Evolutionary conservation across 1,140 invertebrate species (phyloP).

Genomic region (Drosophila azteca): DNA sequence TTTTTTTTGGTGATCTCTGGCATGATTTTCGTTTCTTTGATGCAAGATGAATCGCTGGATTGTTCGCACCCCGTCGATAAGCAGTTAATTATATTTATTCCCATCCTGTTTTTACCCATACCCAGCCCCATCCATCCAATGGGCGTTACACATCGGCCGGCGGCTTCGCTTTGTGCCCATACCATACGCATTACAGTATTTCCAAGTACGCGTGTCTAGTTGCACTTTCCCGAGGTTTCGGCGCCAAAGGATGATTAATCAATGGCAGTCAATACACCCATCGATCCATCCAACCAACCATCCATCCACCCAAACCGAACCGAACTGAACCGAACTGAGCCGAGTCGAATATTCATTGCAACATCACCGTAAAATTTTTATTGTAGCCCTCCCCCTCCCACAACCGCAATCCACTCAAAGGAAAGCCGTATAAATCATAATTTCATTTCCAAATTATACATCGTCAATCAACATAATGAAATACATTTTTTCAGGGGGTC

Average conservation of each 20-base stretch:
- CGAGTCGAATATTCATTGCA: conserved; percentile 43
- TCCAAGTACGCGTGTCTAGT: conserved; percentile 78
- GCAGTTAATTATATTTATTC: conserved; percentile 81
- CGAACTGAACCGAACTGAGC: no score
- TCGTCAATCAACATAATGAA: conserved; percentile 80
- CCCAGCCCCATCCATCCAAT: not conserved
- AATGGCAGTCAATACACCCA: conserved; percentile 69
- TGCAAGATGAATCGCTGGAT: conserved; percentile 69
- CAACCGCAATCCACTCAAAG: conserved; percentile 21
- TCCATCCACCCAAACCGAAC: not conserved
- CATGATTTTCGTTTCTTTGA: conserved; percentile 52
- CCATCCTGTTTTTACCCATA: conserved; percentile 46
- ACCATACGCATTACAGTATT: conserved; percentile 31
- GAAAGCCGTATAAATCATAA: conserved; percentile 78
- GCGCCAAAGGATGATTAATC: conserved; percentile 76
- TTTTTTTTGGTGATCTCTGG: conserved; percentile 54
- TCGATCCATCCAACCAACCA: conserved; percentile 21
- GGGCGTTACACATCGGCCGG: conserved; percentile 43
- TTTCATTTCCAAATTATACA: conserved; percentile 76
- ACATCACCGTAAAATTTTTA: conserved; percentile 53
- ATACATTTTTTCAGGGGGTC: conserved; percentile 44
- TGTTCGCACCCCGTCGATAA: conserved; percentile 80
- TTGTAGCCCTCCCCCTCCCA: not conserved
- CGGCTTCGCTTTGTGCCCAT: conserved; percentile 58
- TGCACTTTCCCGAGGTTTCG: conserved; percentile 69